Evolutionary conservation across 2,113 vertebrate species (phyloP).

Genomic region (Tachysurus fulvidraco): DNA sequence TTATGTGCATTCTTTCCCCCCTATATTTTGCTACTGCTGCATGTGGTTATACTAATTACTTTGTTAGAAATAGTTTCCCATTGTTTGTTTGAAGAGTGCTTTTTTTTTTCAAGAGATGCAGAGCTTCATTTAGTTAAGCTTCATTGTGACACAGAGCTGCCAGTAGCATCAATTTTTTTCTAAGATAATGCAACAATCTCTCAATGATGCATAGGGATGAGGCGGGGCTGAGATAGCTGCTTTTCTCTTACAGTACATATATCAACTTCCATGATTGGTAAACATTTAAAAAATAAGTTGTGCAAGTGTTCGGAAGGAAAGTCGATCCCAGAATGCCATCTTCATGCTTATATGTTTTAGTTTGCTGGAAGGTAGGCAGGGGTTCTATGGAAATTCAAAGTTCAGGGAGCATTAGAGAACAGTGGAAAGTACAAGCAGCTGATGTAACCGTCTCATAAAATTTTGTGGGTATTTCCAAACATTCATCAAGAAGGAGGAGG

Average conservation of each 20-base stretch:
- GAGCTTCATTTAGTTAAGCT: not conserved
- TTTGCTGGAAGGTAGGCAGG: slow-evolving; percentile 9
- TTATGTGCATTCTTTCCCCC: not conserved
- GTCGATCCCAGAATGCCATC: not conserved
- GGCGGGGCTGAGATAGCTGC: not conserved
- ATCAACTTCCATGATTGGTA: not conserved
- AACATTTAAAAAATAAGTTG: not conserved
- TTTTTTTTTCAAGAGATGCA: slow-evolving; percentile 15
- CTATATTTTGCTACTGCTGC: not conserved
- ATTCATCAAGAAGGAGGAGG: slow-evolving; percentile 15
- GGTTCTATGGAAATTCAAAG: not conserved
- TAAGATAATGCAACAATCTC: slow-evolving; percentile 32
- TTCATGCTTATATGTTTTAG: slow-evolving; percentile 1
- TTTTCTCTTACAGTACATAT: slow-evolving; percentile 18
- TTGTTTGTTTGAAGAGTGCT: not conserved
- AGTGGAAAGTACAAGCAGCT: slow-evolving; percentile 50
- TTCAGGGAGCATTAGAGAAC: not conserved
- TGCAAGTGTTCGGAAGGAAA: not conserved
- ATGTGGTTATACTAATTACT: not conserved
- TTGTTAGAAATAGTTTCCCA: slow-evolving; percentile 1
- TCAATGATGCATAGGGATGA: not conserved
- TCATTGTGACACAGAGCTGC: not conserved
- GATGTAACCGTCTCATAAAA: slow-evolving; percentile 52
- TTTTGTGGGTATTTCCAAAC: slow-evolving; percentile 47
- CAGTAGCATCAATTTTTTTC: slow-evolving; percentile 38